Percentiles rank a stretch among this genome's conserved stretches.
Evolutionary conservation across 2,888 invertebrate species (phyloP).

Genomic region (Chorisops tibialis): DNA sequence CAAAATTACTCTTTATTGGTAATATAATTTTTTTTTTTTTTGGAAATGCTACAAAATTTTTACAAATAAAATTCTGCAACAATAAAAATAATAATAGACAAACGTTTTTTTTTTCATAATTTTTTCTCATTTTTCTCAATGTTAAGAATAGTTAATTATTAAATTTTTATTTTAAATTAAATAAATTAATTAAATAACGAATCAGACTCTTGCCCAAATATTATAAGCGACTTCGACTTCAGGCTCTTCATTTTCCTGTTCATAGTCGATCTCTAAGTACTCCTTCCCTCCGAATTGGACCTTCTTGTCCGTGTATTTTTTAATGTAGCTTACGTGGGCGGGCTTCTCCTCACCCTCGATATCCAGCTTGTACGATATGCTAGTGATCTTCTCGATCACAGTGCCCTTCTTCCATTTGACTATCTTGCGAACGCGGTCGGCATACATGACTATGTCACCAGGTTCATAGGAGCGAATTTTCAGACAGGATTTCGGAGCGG

Average conservation of each 20-base stretch:
- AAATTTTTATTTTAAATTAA: no score
- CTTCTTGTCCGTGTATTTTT: slow-evolving; percentile 47
- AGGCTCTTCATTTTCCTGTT: slow-evolving; percentile 48
- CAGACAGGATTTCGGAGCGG: slow-evolving; percentile 42
- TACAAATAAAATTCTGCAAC: slow-evolving; percentile 23
- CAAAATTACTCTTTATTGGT: slow-evolving; percentile 13
- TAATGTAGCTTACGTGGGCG: slow-evolving; percentile 49
- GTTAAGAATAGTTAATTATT: no score
- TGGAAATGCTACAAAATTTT: slow-evolving; percentile 24
- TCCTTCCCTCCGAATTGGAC: slow-evolving; percentile 50
- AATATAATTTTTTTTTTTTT: slow-evolving; percentile 1
- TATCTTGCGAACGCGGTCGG: slow-evolving; percentile 47
- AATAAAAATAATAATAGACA: not conserved
- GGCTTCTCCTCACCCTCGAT: slow-evolving; percentile 47
- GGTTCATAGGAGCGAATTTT: slow-evolving; percentile 45
- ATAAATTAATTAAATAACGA: not conserved
- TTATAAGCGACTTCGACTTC: slow-evolving; percentile 42
- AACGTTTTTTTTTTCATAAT: no score
- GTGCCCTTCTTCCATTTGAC: slow-evolving; percentile 47
- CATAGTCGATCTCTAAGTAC: slow-evolving; percentile 51
- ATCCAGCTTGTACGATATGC: slow-evolving; percentile 49
- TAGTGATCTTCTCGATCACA: slow-evolving; percentile 47
- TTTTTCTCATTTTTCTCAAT: no score
- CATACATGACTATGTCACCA: slow-evolving; percentile 47
- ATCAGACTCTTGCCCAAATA: slow-evolving; percentile 43